Evolutionary conservation across 1,140 invertebrate species (phyloP), one percentile per base, ranked within the genome.

Genomic region (Nixonia krombeini): DNA sequence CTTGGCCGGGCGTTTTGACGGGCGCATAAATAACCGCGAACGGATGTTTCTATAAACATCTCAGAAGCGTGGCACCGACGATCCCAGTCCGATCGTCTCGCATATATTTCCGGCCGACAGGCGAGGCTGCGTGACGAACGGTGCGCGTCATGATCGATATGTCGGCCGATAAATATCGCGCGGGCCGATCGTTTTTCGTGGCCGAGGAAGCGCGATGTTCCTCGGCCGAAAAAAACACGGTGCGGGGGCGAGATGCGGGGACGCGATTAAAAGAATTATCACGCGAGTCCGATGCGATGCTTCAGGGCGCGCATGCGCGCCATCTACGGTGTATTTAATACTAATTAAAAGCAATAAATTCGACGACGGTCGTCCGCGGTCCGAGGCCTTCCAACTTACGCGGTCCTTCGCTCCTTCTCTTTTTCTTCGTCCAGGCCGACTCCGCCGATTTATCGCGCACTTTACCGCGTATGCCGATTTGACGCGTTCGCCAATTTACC

Each of bases 261-360:
- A 3, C 21, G 21, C 21, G 6, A 21, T 21, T 21, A 21, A 21
- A 21, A 21, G 21, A 21, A 21, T 3, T 21, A 6, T 3, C 21
- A 21, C 21, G 6, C 2, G 21, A 3, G 21, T 21, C 21, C 6
- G 21, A 21, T 21, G 6, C 21, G 21, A n/a, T n/a, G n/a, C n/a
- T n/a, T n/a, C n/a, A n/a, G n/a, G n/a, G n/a, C n/a, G n/a, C 65
- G 65, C 65, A 74, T 45, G 56, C 62, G 62, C 65, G 67, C 76
- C 75, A 76, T 75, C 75, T 78, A 78, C 75, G 49, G 76, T 58
- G 74, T 68, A 79, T 78, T 78, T 79, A 79, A 79, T 78, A 79
- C 72, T 79, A 78, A 78, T 79, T 79, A 79, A 79, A 79, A 78
- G 77, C 78, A 79, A 79, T 79, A 79, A 77, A 79, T 79, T 74